Evolutionary conservation across 2,888 invertebrate species (phyloP), one percentile per base, ranked within the genome.

Genomic region (Andrena dorsata): DNA sequence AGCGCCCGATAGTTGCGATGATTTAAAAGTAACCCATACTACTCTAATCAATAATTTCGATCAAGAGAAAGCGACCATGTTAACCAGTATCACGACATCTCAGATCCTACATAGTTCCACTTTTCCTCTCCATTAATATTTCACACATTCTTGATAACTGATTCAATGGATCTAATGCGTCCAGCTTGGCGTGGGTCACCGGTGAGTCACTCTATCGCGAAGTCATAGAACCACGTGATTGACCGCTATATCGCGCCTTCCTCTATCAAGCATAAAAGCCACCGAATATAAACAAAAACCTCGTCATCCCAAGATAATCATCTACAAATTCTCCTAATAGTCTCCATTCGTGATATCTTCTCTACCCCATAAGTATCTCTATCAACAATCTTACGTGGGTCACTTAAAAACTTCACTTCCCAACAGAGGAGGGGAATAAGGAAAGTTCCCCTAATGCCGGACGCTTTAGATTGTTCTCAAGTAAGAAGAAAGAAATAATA

Each of bases 151-250:
- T 23, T n/a, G 53, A 53, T 53, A 53, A 53, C n/a, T 23, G 53
- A 23, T 53, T 53, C 23, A 53, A 53, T 23, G 20, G 6, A 66
- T 66, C 49, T 66, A 49, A 47, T 49, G 49, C 28, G 65, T 30
- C n/a, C 26, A 16, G 13, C 16, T 60, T 28, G 10, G 26, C 23
- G 16, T 28, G 13, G 60, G 60, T 20, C 65, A 66, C 49, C 49
- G 65, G 28, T 51, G 66, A 66, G 49, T 66, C 66, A 66, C 28
- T 26, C 30, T 51, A 6, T 51, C 66, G 49, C 30, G 30, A 51
- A 66, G 47, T 66, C 28, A 51, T 66, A 66, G 28, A 30, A n/a
- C 51, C 30, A 51, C 66, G 66, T 66, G 66, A 66, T 20, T 47
- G 51, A n/a, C 49, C 66, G 65, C 16, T 16, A 30, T 32, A 60